A percentile compares a stretch with the other conserved stretches of the same genome.
phyloP scores from a whole-genome alignment of 2,888 invertebrate genomes.

The Micoletzkya japonica region DNA sequence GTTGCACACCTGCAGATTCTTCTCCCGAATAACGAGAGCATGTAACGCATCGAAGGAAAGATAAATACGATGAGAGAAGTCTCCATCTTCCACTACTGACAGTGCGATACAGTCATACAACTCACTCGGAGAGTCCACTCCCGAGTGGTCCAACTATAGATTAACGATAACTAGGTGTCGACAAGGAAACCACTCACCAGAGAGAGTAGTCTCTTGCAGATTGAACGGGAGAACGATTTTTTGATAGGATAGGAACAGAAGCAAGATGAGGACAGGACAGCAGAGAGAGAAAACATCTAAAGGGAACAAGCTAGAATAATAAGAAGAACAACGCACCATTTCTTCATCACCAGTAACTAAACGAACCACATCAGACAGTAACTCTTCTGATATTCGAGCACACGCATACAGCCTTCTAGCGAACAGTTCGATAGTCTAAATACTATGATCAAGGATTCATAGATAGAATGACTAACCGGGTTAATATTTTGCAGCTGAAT shows the following conservation, averaged over 20 bases:
- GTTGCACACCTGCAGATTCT: too few relatives aligned
- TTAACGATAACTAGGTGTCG: neutral
- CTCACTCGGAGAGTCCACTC: slow-evolving; percentile 1
- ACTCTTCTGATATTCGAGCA: neutral
- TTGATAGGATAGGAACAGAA: neutral
- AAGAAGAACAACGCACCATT: too few relatives aligned
- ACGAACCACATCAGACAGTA: neutral
- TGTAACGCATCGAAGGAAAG: slow-evolving; percentile 1
- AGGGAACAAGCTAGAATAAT: too few relatives aligned
- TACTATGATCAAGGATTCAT: too few relatives aligned
- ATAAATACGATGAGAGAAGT: slow-evolving; percentile 6
- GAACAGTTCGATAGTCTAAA: neutral
- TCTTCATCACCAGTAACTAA: too few relatives aligned
- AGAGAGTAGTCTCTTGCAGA: slow-evolving; percentile 9
- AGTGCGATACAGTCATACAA: neutral
- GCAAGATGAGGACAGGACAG: neutral
- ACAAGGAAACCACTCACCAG: neutral
- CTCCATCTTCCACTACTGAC: slow-evolving; percentile 15
- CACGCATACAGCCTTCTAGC: slow-evolving; percentile 3
- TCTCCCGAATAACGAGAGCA: slow-evolving; percentile 6
- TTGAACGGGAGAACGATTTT: slow-evolving; percentile 7
- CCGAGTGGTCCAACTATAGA: slow-evolving; percentile 2
- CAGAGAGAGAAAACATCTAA: too few relatives aligned
- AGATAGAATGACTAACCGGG: too few relatives aligned
- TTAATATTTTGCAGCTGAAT: too few relatives aligned